These are phyloP conservation scores for Leiothrix lutea DNA, from an alignment of 2,113 vertebrate genomes.

Conservation along the genomic window DNA sequence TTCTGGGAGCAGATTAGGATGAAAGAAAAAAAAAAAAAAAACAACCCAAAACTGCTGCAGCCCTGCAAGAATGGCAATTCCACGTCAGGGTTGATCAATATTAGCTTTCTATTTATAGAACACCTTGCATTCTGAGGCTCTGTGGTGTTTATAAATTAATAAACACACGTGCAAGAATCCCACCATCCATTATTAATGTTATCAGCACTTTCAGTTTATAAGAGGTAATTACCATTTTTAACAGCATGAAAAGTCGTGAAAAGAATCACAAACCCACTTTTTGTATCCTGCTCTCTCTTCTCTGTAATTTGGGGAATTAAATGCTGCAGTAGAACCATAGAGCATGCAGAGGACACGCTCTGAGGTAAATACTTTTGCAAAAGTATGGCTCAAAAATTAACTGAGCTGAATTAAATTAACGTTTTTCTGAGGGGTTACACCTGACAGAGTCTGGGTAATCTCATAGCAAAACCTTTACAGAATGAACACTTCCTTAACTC, in stretches of 20 bases:
- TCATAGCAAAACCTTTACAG: not conserved
- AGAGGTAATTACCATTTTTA: conserved; percentile 17
- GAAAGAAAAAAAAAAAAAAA: not conserved
- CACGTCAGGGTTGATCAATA: conserved; percentile 44
- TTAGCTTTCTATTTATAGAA: conserved; percentile 39
- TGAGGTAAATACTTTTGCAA: not conserved
- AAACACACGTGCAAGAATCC: conserved; percentile 32
- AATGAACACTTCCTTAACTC: not conserved
- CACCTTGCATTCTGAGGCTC: not conserved
- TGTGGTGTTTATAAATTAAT: conserved; percentile 59
- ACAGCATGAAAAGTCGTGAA: not conserved
- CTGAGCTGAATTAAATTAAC: not conserved
- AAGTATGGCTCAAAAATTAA: not conserved
- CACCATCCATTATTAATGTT: conserved; percentile 47
- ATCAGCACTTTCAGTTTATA: not conserved
- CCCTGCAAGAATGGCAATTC: not conserved
- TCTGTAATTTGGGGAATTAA: not conserved
- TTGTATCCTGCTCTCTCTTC: not conserved
- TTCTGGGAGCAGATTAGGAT: not conserved
- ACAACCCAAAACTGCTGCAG: not conserved
- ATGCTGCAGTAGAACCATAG: not conserved
- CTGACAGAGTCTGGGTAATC: not conserved
- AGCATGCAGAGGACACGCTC: not conserved
- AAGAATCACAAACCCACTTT: not conserved
- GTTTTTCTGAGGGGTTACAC: not conserved